Conservation (phyloP, 2,888 invertebrate genomes). For the Andrena flavipes region DNA sequence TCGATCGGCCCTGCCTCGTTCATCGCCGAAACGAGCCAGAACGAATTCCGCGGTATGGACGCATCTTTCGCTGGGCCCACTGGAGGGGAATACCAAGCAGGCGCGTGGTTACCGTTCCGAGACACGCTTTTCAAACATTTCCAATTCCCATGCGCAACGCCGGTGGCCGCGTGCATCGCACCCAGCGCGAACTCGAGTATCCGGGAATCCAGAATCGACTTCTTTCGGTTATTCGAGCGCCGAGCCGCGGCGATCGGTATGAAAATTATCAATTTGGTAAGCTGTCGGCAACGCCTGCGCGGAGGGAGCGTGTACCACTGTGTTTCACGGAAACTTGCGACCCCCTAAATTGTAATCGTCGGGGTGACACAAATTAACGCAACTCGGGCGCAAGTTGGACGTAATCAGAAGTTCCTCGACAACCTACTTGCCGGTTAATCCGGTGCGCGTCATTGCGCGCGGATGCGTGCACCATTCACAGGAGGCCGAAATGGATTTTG, state of each 20-base stretch:
- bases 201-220: too few relatives aligned
- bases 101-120: conserved; percentile 20
- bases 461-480: conserved; percentile 39
- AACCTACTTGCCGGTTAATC: conserved; percentile 59
- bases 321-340: conserved; percentile 34
- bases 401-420: conserved; percentile 60
- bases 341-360: conserved; percentile 51
- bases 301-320: conserved; percentile 13
- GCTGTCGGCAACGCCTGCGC: background rate
- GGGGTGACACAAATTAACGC: conserved; percentile 49
- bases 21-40: conserved; percentile 48
- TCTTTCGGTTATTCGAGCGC: background rate
- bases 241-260: background rate
- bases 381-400: conserved; percentile 45
- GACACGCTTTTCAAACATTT: conserved; percentile 21
- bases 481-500: conserved; percentile 51
- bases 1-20: conserved; percentile 34
- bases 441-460: conserved; percentile 36
- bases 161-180: background rate
- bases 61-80: conserved; percentile 19
- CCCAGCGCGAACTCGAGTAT: too few relatives aligned
- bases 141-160: background rate
- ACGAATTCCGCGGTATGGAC: conserved; percentile 31
- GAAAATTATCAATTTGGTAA: conserved; percentile 7
- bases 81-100: conserved; percentile 37